Conservation (phyloP, 2,797 vertebrate species). For the Sebastes hubbsi region DNA sequence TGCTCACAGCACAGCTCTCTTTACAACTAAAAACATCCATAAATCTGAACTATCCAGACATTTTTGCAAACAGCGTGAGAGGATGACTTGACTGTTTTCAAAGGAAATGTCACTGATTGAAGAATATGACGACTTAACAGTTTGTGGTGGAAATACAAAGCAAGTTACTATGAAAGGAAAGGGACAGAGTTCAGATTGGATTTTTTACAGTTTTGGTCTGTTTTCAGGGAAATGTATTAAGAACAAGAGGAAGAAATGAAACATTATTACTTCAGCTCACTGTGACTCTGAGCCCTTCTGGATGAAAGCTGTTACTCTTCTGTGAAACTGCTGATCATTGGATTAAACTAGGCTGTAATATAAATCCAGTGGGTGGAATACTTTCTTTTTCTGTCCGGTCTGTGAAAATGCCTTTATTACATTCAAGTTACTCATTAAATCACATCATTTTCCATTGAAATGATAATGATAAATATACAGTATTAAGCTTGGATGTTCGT, state of each 20-base stretch:
- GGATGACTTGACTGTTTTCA: not conserved
- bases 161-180: not conserved
- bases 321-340: not conserved
- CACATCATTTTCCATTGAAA: not conserved
- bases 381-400: not conserved
- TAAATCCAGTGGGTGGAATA: not conserved
- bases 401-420: not conserved
- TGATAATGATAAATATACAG: not conserved
- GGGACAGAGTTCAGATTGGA: not conserved
- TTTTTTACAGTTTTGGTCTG: not conserved
- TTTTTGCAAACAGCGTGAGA: not conserved
- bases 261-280: not conserved
- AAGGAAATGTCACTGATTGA: conserved; percentile 1
- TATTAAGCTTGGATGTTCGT: not conserved
- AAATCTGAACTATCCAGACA: conserved; percentile 6
- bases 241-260: not conserved
- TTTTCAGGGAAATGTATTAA: not conserved
- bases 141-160: not conserved
- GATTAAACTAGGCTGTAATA: not conserved
- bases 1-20: not conserved
- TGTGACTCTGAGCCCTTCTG: not conserved
- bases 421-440: not conserved
- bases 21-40: not conserved
- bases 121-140: not conserved
- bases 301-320: not conserved